Evolutionary conservation across 2,888 invertebrate genomes (phyloP).

Genomic region (Dicyrtoma fusca): DNA sequence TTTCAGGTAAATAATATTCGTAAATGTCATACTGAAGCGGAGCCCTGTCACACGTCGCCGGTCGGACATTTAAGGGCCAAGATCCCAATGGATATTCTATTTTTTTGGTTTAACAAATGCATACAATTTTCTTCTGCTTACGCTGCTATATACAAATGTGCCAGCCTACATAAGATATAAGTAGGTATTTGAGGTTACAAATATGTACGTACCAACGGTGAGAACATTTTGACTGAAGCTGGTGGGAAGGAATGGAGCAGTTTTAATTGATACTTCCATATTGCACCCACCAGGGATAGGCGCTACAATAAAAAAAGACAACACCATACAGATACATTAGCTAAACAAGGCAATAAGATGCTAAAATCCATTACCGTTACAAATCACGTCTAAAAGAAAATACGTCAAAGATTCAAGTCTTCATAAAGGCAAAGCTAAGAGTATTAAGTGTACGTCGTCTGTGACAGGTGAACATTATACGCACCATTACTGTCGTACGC

Average conservation of each 20-base stretch:
- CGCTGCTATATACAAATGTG: too few species aligned
- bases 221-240: constrained; percentile 61
- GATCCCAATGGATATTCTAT: constrained; percentile 64
- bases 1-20: constrained; percentile 67
- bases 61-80: constrained; percentile 58
- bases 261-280: constrained; percentile 67
- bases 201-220: too few species aligned
- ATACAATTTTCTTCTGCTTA: too few species aligned
- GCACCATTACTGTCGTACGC: constrained; percentile 64
- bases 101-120: too few species aligned
- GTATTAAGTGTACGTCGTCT: too few species aligned
- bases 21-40: constrained; percentile 65
- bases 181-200: too few species aligned
- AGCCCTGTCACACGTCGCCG: constrained; percentile 59
- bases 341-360: too few species aligned
- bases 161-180: too few species aligned
- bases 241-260: constrained; percentile 67
- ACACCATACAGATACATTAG: too few species aligned
- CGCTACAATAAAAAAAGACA: constrained; percentile 62
- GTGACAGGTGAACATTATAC: constrained; percentile 47
- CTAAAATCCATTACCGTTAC: too few species aligned
- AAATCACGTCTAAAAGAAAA: too few species aligned
- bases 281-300: constrained; percentile 81
- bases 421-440: not conserved
- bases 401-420: too few species aligned